Conservation (phyloP, 2,113 vertebrate species). For the Ancistrus triradiatus region DNA sequence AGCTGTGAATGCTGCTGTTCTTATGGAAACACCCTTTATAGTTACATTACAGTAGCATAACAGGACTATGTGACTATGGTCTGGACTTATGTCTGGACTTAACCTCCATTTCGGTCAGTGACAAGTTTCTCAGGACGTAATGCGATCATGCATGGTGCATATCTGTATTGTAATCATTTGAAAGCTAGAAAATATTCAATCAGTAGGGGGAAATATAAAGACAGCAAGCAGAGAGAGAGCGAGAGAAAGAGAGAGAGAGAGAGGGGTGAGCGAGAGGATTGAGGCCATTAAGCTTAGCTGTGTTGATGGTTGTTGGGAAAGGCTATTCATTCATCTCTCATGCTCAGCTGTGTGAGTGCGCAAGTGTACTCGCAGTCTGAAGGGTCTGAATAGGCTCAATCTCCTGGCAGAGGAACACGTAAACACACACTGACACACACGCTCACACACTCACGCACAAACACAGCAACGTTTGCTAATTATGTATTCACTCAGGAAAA, state of each 20-base stretch:
- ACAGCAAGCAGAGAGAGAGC: too few relatives aligned
- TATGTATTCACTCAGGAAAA: conserved; percentile 29
- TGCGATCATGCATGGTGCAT: too few relatives aligned
- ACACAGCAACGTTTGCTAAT: conserved; percentile 21
- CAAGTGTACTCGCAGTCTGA: conserved; percentile 25
- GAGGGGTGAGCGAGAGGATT: neutral
- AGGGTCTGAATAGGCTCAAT: conserved; percentile 36
- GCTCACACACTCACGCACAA: conserved; percentile 2
- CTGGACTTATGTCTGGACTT: too few relatives aligned
- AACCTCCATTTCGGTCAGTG: too few relatives aligned
- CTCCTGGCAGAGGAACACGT: conserved; percentile 25
- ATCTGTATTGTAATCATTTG: too few relatives aligned
- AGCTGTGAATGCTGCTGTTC: too few relatives aligned
- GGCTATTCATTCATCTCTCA: conserved; percentile 29
- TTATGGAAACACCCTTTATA: too few relatives aligned
- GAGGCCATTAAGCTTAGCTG: conserved; percentile 18
- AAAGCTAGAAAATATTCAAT: too few relatives aligned
- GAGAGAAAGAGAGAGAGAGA: neutral
- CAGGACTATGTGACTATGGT: too few relatives aligned
- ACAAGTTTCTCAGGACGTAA: too few relatives aligned
- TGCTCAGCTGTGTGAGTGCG: conserved; percentile 8
- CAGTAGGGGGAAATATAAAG: too few relatives aligned
- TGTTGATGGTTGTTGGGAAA: conserved; percentile 18
- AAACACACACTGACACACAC: conserved; percentile 29
- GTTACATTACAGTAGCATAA: too few relatives aligned